phyloP scores from a whole-genome alignment of 2,113 vertebrate species.

The Osmerus mordax region DNA sequence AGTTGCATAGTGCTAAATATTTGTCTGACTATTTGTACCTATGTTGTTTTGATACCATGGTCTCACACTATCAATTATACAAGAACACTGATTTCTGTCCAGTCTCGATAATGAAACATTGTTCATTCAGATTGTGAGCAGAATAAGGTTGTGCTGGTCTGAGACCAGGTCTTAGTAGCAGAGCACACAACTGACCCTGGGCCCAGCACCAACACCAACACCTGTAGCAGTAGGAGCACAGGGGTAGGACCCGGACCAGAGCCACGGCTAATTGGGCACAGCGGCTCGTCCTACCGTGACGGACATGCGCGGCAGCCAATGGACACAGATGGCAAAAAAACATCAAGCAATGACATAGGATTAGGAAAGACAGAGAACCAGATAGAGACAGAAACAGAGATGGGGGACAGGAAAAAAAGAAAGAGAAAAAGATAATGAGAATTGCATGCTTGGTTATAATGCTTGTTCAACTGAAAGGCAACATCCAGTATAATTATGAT shows the following conservation, averaged over 20 bases:
- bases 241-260: conserved; percentile 74
- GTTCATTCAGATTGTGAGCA: not conserved
- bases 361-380: conserved; percentile 16
- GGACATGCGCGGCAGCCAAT: conserved; percentile 76
- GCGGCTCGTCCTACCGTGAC: conserved; percentile 86
- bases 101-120: too few relatives aligned
- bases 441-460: conserved; percentile 49
- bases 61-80: too few relatives aligned
- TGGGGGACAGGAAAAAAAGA: conserved; percentile 10
- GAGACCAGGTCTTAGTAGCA: not conserved
- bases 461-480: conserved; percentile 39
- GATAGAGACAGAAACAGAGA: conserved; percentile 9
- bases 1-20: too few relatives aligned
- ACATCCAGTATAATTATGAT: conserved; percentile 56
- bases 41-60: too few relatives aligned
- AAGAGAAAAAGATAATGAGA: conserved; percentile 13
- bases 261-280: conserved; percentile 85
- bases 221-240: conserved; percentile 83
- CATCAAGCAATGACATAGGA: not conserved
- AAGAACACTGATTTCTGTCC: too few relatives aligned
- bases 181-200: conserved; percentile 46
- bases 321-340: conserved; percentile 50
- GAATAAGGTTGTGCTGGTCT: not conserved
- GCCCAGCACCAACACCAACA: conserved; percentile 72
- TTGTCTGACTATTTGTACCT: too few relatives aligned